These are phyloP conservation scores for Zootermopsis nevadensis DNA, from an alignment of 2,888 invertebrate species.

Conservation along the genomic window DNA sequence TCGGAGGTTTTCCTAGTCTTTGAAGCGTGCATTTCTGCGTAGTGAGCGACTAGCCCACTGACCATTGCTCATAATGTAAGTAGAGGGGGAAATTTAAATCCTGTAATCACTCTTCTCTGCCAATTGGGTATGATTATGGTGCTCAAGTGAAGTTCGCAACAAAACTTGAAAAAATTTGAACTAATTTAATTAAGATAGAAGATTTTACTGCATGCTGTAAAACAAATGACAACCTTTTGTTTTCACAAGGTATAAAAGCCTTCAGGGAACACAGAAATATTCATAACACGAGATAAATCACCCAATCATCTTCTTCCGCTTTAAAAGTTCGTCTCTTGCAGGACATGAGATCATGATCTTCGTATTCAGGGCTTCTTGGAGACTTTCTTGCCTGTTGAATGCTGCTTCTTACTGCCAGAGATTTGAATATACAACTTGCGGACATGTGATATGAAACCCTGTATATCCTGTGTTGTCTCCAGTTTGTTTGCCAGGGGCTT, in stretches of 20 bases:
- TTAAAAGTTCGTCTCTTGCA: not conserved
- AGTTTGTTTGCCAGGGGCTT: slow-evolving; percentile 8
- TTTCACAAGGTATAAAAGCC: not conserved
- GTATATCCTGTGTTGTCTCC: slow-evolving; percentile 25
- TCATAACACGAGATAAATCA: not conserved
- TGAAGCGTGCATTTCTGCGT: not conserved
- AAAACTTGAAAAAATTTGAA: not conserved
- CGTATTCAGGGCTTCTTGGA: not conserved
- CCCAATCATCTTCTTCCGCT: not conserved
- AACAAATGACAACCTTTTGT: no score
- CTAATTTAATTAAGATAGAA: not conserved
- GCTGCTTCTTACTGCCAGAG: not conserved
- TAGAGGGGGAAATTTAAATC: no score
- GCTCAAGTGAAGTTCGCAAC: no score
- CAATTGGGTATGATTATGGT: no score
- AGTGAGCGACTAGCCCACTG: no score
- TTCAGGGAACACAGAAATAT: not conserved
- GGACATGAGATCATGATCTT: not conserved
- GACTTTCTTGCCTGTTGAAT: not conserved
- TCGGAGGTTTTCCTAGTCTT: not conserved
- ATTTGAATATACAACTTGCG: not conserved
- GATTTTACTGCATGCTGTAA: no score
- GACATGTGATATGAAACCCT: not conserved
- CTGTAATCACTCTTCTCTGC: no score
- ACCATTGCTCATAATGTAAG: not conserved